Percentiles rank a stretch among this genome's conserved stretches.
These are phyloP conservation scores for Cepaea nemoralis DNA, from an alignment of 1,140 invertebrate species.

Conservation along the genomic window DNA sequence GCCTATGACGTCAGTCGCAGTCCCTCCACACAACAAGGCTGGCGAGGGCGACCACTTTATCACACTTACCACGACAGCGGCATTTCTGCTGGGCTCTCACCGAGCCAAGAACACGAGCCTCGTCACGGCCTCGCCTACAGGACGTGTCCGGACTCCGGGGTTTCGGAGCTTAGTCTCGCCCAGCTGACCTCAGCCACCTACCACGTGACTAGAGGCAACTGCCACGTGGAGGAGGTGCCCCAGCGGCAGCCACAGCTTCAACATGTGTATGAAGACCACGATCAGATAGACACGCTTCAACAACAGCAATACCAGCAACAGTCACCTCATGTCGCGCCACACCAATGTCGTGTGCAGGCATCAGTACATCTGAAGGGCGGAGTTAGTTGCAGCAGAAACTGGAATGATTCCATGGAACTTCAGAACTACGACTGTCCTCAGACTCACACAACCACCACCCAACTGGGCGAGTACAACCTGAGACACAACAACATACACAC, in stretches of 20 bases:
- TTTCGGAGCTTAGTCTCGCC: not conserved
- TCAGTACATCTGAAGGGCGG: not conserved
- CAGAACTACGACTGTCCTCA: not conserved
- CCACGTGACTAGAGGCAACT: not conserved
- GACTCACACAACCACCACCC: not conserved
- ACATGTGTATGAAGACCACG: not conserved
- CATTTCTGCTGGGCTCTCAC: conserved; percentile 51
- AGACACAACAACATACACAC: not conserved
- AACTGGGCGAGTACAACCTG: not conserved
- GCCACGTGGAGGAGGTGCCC: not conserved
- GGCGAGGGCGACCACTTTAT: conserved; percentile 36
- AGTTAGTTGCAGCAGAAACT: not conserved
- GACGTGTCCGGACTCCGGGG: conserved; percentile 27
- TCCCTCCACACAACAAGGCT: conserved; percentile 44
- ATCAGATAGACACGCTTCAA: not conserved
- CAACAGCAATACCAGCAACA: not conserved
- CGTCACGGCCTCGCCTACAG: not conserved
- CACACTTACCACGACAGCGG: conserved; percentile 60
- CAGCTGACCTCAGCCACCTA: not conserved
- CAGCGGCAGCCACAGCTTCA: not conserved
- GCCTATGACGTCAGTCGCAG: conserved; percentile 55
- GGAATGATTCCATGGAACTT: not conserved
- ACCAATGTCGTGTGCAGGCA: not conserved
- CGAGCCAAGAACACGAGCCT: conserved; percentile 35
- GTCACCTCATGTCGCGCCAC: not conserved